phyloP scores from a whole-genome alignment of 2,797 vertebrate species.

The Perodicticus potto region DNA sequence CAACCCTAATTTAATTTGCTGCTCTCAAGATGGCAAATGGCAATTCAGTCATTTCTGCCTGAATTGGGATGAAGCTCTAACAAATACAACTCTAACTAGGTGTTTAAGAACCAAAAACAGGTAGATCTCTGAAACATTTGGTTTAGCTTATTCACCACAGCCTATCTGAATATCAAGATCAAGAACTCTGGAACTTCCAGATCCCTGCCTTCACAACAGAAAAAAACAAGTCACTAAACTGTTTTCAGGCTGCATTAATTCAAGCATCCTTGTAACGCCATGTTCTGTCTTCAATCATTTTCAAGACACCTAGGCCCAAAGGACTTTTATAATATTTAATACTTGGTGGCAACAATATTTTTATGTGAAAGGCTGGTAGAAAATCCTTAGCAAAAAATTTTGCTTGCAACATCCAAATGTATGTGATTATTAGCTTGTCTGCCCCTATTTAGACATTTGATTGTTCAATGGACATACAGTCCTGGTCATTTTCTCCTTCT shows the following conservation, averaged over 20 bases:
- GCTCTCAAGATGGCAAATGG: not conserved
- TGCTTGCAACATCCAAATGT: not conserved
- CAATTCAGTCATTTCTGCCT: not conserved
- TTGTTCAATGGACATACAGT: not conserved
- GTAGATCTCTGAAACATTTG: not conserved
- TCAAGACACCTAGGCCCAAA: not conserved
- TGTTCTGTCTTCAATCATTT: not conserved
- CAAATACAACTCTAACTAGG: not conserved
- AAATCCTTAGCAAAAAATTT: slow-evolving; percentile 23
- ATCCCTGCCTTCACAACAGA: not conserved
- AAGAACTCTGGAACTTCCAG: not conserved
- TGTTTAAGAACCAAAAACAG: not conserved
- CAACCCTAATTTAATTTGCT: not conserved
- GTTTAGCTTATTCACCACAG: not conserved
- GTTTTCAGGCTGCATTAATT: not conserved
- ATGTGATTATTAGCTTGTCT: not conserved
- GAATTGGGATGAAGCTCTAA: not conserved
- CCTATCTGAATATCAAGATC: not conserved
- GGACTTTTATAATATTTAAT: not conserved
- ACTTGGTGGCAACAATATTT: not conserved
- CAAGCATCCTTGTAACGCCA: not conserved
- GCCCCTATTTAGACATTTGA: not conserved
- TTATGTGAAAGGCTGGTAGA: not conserved
- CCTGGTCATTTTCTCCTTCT: not conserved
- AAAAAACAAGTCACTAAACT: not conserved